These are phyloP conservation scores for Teleogryllus occipitalis DNA, from an alignment of 1,140 invertebrate species.

Conservation along the genomic window DNA sequence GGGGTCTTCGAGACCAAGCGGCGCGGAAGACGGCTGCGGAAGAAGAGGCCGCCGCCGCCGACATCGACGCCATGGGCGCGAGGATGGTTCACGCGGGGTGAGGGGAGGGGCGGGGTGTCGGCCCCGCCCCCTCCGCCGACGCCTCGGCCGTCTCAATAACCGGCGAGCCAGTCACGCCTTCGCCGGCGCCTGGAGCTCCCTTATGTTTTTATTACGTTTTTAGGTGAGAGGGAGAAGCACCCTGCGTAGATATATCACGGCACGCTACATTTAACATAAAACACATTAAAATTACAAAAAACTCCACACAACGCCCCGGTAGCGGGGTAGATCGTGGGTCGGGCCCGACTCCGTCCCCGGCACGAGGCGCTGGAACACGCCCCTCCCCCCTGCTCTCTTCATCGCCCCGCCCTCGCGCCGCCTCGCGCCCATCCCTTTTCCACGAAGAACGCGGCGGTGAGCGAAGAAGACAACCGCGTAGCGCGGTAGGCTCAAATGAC, in stretches of 20 bases:
- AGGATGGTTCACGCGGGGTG: background rate
- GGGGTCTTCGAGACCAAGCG: background rate
- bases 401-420: no score
- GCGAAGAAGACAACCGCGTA: background rate
- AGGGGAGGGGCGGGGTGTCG: background rate
- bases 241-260: background rate
- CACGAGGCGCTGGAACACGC: no score
- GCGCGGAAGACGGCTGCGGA: no score
- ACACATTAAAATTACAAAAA: slow-evolving; percentile 6
- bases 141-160: background rate
- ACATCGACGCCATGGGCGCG: no score
- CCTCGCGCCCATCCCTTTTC: background rate
- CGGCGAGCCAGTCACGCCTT: background rate
- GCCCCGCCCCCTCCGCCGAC: background rate
- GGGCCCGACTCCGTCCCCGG: background rate
- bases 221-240: background rate
- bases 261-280: background rate
- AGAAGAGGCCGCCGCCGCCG: no score
- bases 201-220: slow-evolving; percentile 6
- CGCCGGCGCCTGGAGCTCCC: background rate
- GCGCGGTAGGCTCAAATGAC: background rate
- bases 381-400: no score
- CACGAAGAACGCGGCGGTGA: background rate
- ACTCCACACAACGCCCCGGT: background rate
- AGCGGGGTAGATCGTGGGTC: background rate